A percentile compares a stretch with the other conserved stretches of the same genome.
Evolutionary conservation across 2,797 vertebrate genomes (phyloP).

Genomic region (Myotis findleyi): DNA sequence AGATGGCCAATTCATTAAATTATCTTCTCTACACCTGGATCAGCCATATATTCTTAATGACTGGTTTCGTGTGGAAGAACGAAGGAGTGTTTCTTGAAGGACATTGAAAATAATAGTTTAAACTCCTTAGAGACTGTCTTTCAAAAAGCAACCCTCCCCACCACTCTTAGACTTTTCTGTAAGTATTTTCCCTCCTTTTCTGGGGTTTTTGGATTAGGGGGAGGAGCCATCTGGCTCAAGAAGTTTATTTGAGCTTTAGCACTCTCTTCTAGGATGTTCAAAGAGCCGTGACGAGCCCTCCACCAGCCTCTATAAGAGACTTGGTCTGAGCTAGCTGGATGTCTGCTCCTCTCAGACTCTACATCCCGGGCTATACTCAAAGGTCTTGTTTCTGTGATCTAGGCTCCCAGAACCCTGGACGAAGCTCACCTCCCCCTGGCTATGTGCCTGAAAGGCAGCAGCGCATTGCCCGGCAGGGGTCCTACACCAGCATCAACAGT

Average conservation of each 20-base stretch:
- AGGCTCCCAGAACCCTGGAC: constrained; percentile 96
- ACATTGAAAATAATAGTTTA: constrained; percentile 33
- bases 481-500: constrained; percentile 99
- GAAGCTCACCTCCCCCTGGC: constrained; percentile 97
- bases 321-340: background rate
- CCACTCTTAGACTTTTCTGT: background rate
- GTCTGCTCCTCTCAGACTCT: background rate
- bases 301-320: background rate
- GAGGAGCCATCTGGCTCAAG: background rate
- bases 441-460: constrained; percentile 97
- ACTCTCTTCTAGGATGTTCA: background rate
- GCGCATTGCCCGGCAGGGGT: constrained; percentile 97
- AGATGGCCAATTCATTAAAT: background rate
- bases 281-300: background rate
- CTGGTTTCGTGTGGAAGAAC: background rate
- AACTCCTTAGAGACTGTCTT: constrained; percentile 14
- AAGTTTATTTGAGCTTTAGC: background rate
- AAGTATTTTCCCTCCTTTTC: constrained; percentile 37
- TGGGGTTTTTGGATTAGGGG: background rate
- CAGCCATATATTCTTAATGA: background rate
- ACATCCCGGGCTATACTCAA: background rate
- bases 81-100: background rate
- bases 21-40: background rate
- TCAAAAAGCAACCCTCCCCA: background rate
- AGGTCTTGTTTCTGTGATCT: constrained; percentile 72